Evolutionary conservation across 37 sponge, comb jelly and placozoan species (phyloP), one percentile per base, ranked within the genome.

Genomic region (Aplysina aerophoba): DNA sequence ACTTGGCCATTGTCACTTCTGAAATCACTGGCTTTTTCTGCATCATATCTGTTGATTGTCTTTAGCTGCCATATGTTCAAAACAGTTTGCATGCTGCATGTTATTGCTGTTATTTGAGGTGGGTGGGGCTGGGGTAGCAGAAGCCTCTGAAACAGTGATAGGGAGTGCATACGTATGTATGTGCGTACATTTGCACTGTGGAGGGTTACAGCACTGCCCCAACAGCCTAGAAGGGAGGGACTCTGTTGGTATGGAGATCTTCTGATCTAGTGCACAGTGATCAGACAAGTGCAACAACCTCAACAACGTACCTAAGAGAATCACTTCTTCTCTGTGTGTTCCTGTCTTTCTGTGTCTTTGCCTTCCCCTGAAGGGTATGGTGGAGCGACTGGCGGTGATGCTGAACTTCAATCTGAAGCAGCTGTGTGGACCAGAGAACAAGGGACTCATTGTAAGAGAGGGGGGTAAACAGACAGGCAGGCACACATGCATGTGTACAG

Each of bases 341-440:
- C 64, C 36, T 39, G 14, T 35, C 59, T 84, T 16, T n/a, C 37
- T 28, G 4, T 21, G n/a, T 59, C n/a, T n/a, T n/a, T n/a, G n/a
- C n/a, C n/a, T n/a, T n/a, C n/a, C n/a, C n/a, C n/a, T n/a, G n/a
- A n/a, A 90, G 86, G 96, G 93, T 67, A 82, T 98, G 59, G 75
- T 81, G 35, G 85, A 78, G 8, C 77, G 97, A 44, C 85, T 98
- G 28, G 92, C 90, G 22, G 73, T 89, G 21, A 96, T 98, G 99
- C 87, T 98, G 41, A 98, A 96, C 73, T 98, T 91, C 85, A 98
- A 96, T 73, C 86, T 98, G 20, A 81, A 85, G 83, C 96, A 98
- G 87, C 85, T 98, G 53, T 96, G 96, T 87, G 99, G 99, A 33
- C 93, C 99, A 1, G 92, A 92, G 82, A 93, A 94, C 80, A 87